Evolutionary conservation across 1,140 invertebrate species (phyloP).

Genomic region (Drosophila suzukii): DNA sequence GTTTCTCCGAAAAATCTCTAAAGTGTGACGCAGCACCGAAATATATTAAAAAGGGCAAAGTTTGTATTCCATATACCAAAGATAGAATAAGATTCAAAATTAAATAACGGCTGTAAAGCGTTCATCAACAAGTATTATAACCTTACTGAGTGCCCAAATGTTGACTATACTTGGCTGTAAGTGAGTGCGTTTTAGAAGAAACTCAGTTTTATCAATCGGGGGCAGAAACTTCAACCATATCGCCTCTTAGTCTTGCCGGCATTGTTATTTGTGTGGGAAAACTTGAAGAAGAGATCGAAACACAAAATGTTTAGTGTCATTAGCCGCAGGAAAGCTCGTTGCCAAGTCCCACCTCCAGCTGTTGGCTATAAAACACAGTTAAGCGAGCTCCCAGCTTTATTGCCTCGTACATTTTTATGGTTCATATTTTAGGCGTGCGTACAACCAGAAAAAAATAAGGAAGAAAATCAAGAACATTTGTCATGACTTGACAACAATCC

Average conservation of each 20-base stretch:
- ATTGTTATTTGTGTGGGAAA: conserved; percentile 25
- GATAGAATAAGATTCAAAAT: no score
- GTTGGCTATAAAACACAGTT: conserved; percentile 72
- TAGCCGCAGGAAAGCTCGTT: conserved; percentile 23
- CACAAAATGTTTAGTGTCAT: conserved; percentile 48
- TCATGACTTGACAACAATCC: no score
- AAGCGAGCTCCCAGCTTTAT: conserved; percentile 79
- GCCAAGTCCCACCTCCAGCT: neutral
- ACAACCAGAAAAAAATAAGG: conserved; percentile 7
- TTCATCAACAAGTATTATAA: no score
- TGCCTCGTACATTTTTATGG: conserved; percentile 84
- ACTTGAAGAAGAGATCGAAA: conserved; percentile 26
- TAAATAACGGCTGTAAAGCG: no score
- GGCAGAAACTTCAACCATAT: conserved; percentile 29
- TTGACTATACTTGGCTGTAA: conserved; percentile 1
- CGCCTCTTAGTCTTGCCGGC: conserved; percentile 14
- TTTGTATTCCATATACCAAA: no score
- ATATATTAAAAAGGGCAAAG: no score
- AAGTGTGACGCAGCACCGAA: no score
- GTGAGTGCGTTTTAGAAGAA: conserved; percentile 27
- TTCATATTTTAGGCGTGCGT: conserved; percentile 75
- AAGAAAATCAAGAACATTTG: no score
- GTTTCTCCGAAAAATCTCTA: no score
- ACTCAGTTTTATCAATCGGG: conserved; percentile 64
- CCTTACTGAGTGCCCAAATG: conserved; percentile 4